phyloP scores from a whole-genome alignment of 2,888 invertebrate genomes.

The Ormyrus labotus region DNA sequence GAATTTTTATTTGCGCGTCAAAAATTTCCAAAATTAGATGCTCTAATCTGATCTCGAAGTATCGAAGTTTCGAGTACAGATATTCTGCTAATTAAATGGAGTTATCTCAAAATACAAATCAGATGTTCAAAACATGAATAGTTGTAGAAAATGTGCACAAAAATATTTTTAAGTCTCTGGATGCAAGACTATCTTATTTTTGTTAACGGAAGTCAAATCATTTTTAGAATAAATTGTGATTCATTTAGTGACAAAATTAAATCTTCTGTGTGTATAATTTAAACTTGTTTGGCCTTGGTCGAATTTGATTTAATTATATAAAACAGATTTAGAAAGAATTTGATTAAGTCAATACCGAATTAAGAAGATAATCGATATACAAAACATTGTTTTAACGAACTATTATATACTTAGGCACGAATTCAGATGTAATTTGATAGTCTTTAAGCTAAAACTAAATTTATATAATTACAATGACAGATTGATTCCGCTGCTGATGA shows the following conservation, averaged over 20 bases:
- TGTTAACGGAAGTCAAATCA: background rate
- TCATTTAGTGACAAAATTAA: background rate
- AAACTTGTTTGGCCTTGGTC: background rate
- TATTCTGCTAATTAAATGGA: too few relatives aligned
- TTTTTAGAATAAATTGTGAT: constrained; percentile 1
- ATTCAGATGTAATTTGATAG: constrained; percentile 15
- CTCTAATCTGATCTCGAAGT: too few relatives aligned
- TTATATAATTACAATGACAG: constrained; percentile 15
- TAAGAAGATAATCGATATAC: too few relatives aligned
- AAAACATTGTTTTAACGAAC: constrained; percentile 13
- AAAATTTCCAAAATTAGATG: too few relatives aligned
- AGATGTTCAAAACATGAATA: too few relatives aligned
- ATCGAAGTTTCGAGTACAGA: too few relatives aligned
- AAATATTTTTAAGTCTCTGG: background rate
- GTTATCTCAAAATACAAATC: too few relatives aligned
- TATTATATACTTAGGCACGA: constrained; percentile 6
- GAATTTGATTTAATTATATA: background rate
- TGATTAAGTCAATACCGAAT: background rate
- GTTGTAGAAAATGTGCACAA: too few relatives aligned
- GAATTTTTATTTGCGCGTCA: too few relatives aligned
- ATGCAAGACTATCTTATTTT: constrained; percentile 1
- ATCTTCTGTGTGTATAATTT: background rate
- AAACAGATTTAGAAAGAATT: background rate
- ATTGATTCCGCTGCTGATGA: background rate
- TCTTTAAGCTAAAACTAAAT: background rate